Evolutionary conservation across 2,797 vertebrate genomes (phyloP).

Genomic region (Anguilla obscura): DNA sequence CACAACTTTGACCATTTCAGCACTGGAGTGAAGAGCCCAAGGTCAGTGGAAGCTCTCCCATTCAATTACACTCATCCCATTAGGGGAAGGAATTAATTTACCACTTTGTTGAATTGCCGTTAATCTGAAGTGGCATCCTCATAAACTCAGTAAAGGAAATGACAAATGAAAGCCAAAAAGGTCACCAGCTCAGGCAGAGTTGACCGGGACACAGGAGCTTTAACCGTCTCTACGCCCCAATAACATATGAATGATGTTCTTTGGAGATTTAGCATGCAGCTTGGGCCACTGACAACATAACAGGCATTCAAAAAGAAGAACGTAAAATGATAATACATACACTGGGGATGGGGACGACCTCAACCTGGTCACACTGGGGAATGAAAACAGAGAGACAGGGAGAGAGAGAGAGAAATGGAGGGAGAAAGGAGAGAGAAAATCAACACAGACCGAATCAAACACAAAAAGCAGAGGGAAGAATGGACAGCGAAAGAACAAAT

Average conservation of each 20-base stretch:
- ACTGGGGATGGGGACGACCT: slow-evolving; percentile 90
- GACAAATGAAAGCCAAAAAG: background rate
- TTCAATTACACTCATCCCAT: background rate
- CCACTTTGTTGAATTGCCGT: background rate
- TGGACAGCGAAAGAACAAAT: slow-evolving; percentile 47
- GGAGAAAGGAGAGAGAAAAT: slow-evolving; percentile 70
- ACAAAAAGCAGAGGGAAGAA: slow-evolving; percentile 54
- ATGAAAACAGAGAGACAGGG: slow-evolving; percentile 66
- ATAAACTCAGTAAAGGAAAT: background rate
- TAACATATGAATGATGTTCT: background rate
- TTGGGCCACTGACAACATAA: slow-evolving; percentile 63
- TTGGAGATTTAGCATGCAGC: slow-evolving; percentile 5
- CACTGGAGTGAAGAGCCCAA: background rate
- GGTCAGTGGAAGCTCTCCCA: background rate
- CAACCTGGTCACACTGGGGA: slow-evolving; percentile 92
- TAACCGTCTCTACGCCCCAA: background rate
- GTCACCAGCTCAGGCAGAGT: background rate
- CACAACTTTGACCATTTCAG: background rate
- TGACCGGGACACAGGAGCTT: slow-evolving; percentile 10
- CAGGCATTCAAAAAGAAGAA: slow-evolving; percentile 61
- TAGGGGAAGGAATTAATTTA: background rate
- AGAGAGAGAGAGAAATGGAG: slow-evolving; percentile 65
- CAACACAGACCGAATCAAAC: slow-evolving; percentile 41
- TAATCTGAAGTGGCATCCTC: background rate
- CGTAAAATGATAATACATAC: slow-evolving; percentile 85